Percentiles rank a stretch among this genome's conserved stretches.
Conservation (phyloP, 2,113 vertebrate species). For the Ivindomyrus marchei region DNA sequence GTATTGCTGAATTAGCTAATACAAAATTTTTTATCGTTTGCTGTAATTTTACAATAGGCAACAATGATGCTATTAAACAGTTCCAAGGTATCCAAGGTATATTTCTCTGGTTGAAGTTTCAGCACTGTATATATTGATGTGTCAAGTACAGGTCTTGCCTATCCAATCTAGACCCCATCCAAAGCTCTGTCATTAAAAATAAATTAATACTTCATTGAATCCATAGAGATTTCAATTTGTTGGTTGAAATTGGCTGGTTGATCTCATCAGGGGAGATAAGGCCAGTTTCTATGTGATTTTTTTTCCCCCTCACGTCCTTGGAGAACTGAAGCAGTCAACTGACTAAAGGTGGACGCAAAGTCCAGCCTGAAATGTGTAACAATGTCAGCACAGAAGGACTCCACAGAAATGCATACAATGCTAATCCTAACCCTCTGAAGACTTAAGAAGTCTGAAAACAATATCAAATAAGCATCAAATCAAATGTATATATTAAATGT, state of each 20-base stretch:
- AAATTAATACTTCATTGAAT: neutral
- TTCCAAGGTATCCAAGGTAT: neutral
- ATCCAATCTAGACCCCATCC: neutral
- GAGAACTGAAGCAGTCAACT: neutral
- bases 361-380: neutral
- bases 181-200: conserved; percentile 5
- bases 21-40: neutral
- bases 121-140: neutral
- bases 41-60: neutral
- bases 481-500: neutral
- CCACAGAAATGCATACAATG: neutral
- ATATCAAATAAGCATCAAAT: neutral
- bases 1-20: neutral
- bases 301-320: neutral
- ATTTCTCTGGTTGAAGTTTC: neutral
- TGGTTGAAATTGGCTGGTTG: neutral
- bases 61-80: neutral
- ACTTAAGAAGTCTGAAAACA: neutral
- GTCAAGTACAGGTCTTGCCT: neutral
- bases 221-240: neutral
- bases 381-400: neutral
- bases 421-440: neutral
- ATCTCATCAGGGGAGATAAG: conserved; percentile 9
- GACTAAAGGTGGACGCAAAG: neutral
- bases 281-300: neutral